Conservation (phyloP, 2,797 vertebrate species). For the Acomys russatus region DNA sequence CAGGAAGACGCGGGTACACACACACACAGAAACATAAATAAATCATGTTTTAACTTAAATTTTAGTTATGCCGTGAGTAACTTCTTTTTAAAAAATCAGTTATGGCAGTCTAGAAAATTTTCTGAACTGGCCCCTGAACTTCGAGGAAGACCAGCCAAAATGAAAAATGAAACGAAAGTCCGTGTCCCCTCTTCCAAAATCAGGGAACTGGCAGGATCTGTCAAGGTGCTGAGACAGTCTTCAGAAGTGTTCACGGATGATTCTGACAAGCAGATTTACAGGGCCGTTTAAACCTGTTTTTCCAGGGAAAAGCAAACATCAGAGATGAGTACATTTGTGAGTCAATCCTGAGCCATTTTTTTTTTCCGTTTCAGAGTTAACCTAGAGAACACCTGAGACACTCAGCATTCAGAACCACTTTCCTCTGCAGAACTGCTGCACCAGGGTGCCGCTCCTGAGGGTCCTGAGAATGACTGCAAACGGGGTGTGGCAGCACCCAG, state of each 20-base stretch:
- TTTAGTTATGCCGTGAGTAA: background rate
- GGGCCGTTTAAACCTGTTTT: conserved; percentile 66
- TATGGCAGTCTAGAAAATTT: conserved; percentile 10
- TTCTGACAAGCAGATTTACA: conserved; percentile 64
- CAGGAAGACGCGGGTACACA: no score
- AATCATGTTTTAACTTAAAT: background rate
- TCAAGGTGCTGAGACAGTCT: conserved; percentile 59
- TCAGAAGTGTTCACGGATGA: conserved; percentile 69
- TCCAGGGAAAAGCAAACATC: conserved; percentile 2
- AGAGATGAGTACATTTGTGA: background rate
- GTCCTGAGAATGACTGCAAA: conserved; percentile 24
- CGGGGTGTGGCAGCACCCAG: background rate
- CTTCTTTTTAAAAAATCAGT: background rate
- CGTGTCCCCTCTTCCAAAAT: conserved; percentile 37
- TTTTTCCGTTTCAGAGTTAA: conserved; percentile 2
- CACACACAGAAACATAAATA: background rate
- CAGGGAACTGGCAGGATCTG: conserved; percentile 32
- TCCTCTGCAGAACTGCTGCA: conserved; percentile 31
- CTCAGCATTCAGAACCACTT: background rate
- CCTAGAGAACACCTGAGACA: conserved; percentile 42
- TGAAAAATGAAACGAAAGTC: background rate
- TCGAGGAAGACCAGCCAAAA: conserved; percentile 10
- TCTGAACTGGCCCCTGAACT: conserved; percentile 49
- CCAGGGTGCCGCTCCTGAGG: background rate
- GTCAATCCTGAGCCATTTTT: conserved; percentile 17